These are phyloP conservation scores for Graphium colonna DNA, from an alignment of 2,888 invertebrate species.

Conservation along the genomic window DNA sequence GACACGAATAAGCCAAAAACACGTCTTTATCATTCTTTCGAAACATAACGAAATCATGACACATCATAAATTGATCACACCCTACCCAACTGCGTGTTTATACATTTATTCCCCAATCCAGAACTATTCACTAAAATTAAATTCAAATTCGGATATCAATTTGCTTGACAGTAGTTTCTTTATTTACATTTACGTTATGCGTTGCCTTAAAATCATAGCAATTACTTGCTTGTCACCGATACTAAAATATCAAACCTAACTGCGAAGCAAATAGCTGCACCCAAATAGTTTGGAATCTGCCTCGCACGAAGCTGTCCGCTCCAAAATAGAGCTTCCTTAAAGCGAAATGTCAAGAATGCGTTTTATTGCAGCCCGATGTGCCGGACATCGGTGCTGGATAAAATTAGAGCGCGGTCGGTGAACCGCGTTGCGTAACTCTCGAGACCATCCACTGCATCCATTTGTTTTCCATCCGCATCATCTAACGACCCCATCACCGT, in stretches of 20 bases:
- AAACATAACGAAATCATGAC: not conserved
- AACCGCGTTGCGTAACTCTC: constrained; percentile 56
- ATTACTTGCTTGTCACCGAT: too few relatives aligned
- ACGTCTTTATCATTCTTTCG: not conserved
- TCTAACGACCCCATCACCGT: constrained; percentile 24
- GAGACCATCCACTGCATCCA: constrained; percentile 30
- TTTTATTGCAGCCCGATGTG: constrained; percentile 59
- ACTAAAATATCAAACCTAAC: not conserved
- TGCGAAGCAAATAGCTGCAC: not conserved
- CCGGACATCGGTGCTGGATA: constrained; percentile 53
- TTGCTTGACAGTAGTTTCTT: not conserved
- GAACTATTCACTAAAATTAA: not conserved
- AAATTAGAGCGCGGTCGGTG: constrained; percentile 68
- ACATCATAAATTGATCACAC: too few relatives aligned
- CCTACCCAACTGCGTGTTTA: too few relatives aligned
- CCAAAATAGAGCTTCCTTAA: constrained; percentile 31
- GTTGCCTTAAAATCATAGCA: not conserved
- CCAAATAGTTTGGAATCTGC: constrained; percentile 1
- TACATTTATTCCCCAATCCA: too few relatives aligned
- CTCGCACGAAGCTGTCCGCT: not conserved
- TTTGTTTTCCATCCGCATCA: constrained; percentile 25
- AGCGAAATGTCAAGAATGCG: constrained; percentile 65
- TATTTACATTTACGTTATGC: too few relatives aligned
- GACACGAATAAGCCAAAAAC: not conserved
- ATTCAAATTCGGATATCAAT: not conserved